Evolutionary conservation across 2,888 invertebrate genomes (phyloP).

Genomic region (Cryptus armator): DNA sequence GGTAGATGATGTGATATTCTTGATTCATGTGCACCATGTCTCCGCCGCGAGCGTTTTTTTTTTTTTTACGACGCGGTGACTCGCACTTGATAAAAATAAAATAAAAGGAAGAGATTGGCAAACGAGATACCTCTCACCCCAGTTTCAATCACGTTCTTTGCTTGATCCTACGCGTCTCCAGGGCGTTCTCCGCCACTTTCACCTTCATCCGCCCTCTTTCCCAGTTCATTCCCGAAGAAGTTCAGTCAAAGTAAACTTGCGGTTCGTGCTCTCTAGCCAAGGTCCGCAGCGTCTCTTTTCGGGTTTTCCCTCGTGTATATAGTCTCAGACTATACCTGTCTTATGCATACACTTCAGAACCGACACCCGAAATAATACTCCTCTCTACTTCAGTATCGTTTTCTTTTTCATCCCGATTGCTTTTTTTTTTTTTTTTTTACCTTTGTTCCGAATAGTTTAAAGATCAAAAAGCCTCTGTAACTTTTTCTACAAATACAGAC

Average conservation of each 20-base stretch:
- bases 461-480: too few relatives aligned
- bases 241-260: conserved; percentile 59
- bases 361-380: conserved; percentile 3
- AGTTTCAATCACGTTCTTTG: conserved; percentile 73
- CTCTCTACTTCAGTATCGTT: conserved; percentile 11
- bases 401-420: conserved; percentile 9
- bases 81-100: not conserved
- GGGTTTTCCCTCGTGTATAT: conserved; percentile 9
- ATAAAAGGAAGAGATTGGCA: conserved; percentile 71
- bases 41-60: too few relatives aligned
- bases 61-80: not conserved
- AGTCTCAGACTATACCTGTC: not conserved
- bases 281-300: conserved; percentile 22
- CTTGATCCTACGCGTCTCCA: conserved; percentile 47
- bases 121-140: conserved; percentile 75
- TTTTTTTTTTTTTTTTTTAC: not conserved
- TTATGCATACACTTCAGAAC: conserved; percentile 6
- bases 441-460: not conserved
- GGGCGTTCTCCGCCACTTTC: not conserved
- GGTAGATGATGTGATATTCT: too few relatives aligned
- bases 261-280: conserved; percentile 3
- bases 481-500: too few relatives aligned
- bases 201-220: not conserved
- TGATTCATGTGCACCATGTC: too few relatives aligned
- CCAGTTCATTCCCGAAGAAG: conserved; percentile 50